Conservation (phyloP, 1,140 invertebrate species). For the Pararge aegeria region DNA sequence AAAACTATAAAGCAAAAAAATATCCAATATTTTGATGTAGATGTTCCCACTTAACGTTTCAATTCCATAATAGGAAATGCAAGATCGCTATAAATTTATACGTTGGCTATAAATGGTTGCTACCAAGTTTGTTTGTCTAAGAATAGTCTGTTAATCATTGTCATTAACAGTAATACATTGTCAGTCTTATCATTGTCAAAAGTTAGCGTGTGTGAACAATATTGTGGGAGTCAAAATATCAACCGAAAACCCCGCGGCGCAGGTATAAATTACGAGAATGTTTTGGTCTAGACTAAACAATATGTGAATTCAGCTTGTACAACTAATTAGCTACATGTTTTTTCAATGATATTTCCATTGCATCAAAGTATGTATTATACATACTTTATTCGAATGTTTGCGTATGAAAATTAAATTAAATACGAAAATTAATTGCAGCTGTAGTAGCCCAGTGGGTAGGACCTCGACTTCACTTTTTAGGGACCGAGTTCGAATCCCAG, state of each 20-base stretch:
- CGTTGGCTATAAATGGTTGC: neutral
- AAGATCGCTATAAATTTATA: neutral
- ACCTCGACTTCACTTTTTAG: no score
- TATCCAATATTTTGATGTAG: no score
- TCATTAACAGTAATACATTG: slow-evolving; percentile 32
- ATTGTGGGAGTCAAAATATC: slow-evolving; percentile 26
- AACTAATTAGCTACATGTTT: slow-evolving; percentile 25
- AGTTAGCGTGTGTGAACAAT: slow-evolving; percentile 39
- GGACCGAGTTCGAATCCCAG: no score
- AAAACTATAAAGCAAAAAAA: no score
- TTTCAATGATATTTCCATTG: slow-evolving; percentile 23
- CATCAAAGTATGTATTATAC: slow-evolving; percentile 8
- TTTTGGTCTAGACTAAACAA: slow-evolving; percentile 35
- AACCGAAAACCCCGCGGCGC: slow-evolving; percentile 28
- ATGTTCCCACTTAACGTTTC: neutral
- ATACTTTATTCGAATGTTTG: slow-evolving; percentile 10
- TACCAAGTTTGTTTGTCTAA: slow-evolving; percentile 6
- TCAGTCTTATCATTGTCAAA: slow-evolving; percentile 34
- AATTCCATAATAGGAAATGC: neutral
- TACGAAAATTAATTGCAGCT: no score
- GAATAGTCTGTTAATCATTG: slow-evolving; percentile 20
- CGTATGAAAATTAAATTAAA: slow-evolving; percentile 4
- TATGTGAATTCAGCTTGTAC: slow-evolving; percentile 31
- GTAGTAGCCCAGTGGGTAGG: no score
- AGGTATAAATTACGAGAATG: slow-evolving; percentile 37